These are phyloP conservation scores for Pangasius krempfi DNA, from an alignment of 2,797 vertebrate species.

Conservation along the genomic window DNA sequence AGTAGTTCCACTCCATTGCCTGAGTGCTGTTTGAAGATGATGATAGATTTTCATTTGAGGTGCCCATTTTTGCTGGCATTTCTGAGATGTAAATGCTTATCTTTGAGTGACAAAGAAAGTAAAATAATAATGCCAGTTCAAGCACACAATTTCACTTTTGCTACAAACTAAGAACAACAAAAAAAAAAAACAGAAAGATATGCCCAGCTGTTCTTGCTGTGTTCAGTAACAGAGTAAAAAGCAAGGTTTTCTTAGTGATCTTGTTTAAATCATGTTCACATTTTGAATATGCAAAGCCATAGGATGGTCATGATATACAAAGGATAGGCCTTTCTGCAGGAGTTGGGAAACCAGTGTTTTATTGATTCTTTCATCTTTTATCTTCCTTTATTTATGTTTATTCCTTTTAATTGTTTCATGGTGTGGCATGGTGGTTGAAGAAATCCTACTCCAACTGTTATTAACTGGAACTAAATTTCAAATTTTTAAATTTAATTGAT, in stretches of 20 bases:
- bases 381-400: no score
- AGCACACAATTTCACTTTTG: background rate
- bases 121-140: background rate
- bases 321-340: background rate
- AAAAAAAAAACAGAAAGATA: background rate
- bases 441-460: no score
- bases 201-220: background rate
- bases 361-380: background rate
- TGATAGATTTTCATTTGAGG: background rate
- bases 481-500: no score
- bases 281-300: background rate
- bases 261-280: background rate
- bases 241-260: background rate
- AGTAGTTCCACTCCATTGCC: background rate
- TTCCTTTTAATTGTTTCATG: no score
- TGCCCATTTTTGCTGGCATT: background rate
- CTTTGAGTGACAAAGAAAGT: background rate
- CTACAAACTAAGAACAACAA: background rate
- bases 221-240: background rate
- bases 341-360: background rate
- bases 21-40: background rate
- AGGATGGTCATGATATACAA: background rate
- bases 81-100: background rate
- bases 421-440: no score
- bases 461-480: no score